phyloP scores from a whole-genome alignment of 2,888 invertebrate genomes.

The Pelosia muscerda region DNA sequence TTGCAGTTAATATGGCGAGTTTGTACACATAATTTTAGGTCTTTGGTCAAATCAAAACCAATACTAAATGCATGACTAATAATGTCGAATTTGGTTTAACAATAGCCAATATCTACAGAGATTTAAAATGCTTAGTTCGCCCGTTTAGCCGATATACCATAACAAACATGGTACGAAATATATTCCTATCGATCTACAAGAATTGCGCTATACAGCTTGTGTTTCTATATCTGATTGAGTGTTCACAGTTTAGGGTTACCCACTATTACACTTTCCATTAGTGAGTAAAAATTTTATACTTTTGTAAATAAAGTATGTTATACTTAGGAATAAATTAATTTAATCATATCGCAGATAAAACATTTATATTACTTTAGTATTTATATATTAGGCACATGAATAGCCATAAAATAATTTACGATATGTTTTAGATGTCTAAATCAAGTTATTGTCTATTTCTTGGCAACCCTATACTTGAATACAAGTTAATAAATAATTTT shows the following conservation, averaged over 20 bases:
- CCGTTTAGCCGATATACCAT: constrained; percentile 16
- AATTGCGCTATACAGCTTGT: neutral
- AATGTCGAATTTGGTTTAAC: neutral
- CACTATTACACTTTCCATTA: neutral
- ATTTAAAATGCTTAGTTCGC: neutral
- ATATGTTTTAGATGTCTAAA: neutral
- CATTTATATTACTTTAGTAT: too few species aligned
- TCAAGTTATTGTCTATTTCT: neutral
- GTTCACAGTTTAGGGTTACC: neutral
- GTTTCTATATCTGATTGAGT: neutral
- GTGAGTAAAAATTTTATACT: neutral
- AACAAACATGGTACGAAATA: constrained; percentile 4
- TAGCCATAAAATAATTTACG: neutral
- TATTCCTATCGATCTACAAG: constrained; percentile 6
- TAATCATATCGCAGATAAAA: too few species aligned
- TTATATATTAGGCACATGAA: too few species aligned
- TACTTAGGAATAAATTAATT: neutral
- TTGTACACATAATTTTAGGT: constrained; percentile 5
- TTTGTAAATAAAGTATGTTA: neutral
- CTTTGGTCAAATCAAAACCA: constrained; percentile 8
- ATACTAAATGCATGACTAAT: constrained; percentile 7
- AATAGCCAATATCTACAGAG: neutral
- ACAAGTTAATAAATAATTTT: too few species aligned
- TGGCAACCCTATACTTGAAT: neutral
- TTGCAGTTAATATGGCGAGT: neutral